Conservation (phyloP, 1,140 invertebrate species). For the Plectus sambesii region DNA sequence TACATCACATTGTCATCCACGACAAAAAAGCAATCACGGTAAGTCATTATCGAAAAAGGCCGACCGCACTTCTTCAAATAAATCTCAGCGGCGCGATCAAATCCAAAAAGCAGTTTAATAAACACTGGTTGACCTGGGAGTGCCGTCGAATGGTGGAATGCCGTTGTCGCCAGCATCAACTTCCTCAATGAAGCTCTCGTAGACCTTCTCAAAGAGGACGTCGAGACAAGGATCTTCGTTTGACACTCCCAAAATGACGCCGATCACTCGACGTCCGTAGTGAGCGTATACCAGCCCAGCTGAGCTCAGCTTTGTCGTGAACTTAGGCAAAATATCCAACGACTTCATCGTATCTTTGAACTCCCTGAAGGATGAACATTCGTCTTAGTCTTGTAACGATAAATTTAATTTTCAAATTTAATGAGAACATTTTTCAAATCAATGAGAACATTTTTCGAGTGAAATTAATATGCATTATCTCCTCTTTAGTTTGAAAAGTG, state of each 20-base stretch:
- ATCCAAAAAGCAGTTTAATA: no score
- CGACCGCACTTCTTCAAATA: no score
- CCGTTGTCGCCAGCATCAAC: constrained; percentile 96
- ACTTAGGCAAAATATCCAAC: constrained; percentile 46
- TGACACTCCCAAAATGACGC: constrained; percentile 43
- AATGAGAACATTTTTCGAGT: no score
- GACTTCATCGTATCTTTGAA: constrained; percentile 57
- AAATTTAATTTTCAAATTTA: background rate
- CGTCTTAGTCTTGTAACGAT: background rate
- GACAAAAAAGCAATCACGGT: no score
- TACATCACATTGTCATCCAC: no score
- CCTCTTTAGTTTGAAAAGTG: no score
- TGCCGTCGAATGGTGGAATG: constrained; percentile 61
- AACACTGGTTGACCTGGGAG: constrained; percentile 53
- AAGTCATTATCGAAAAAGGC: no score
- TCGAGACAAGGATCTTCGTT: constrained; percentile 38
- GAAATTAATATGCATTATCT: no score
- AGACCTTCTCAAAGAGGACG: constrained; percentile 67
- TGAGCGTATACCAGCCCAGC: constrained; percentile 85
- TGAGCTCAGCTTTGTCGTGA: constrained; percentile 68
- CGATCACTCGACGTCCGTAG: constrained; percentile 71
- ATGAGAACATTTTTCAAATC: no score
- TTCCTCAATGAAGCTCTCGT: constrained; percentile 79
- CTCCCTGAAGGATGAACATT: constrained; percentile 51
- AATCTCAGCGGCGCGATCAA: no score